phyloP scores from a whole-genome alignment of 2,888 invertebrate genomes.

The Xylocampa areola region DNA sequence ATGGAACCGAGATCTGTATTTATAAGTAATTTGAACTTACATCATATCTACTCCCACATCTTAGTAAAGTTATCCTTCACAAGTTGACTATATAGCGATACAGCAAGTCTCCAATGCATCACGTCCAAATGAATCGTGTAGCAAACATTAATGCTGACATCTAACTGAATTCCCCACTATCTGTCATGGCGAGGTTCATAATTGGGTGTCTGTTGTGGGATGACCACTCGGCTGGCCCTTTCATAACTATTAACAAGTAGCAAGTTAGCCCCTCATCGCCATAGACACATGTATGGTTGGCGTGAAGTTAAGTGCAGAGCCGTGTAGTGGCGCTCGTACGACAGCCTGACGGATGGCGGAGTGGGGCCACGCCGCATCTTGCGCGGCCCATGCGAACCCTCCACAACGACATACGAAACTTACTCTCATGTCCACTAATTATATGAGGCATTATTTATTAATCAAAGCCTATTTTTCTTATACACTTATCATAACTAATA shows the following conservation, averaged over 20 bases:
- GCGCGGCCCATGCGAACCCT: constrained; percentile 61
- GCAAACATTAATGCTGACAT: constrained; percentile 37
- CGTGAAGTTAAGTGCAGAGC: constrained; percentile 84
- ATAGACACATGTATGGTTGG: constrained; percentile 82
- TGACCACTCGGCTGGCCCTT: constrained; percentile 73
- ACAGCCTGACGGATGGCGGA: constrained; percentile 85
- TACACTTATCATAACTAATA: no score
- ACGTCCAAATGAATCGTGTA: constrained; percentile 27
- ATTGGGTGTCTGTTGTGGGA: constrained; percentile 70
- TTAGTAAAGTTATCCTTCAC: no score
- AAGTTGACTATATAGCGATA: background rate
- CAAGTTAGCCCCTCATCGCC: constrained; percentile 79
- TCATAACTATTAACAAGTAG: constrained; percentile 80
- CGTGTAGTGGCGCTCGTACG: constrained; percentile 77
- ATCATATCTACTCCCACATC: no score
- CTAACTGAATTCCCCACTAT: constrained; percentile 53
- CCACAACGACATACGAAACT: constrained; percentile 62
- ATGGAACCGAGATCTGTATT: no score
- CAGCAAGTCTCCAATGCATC: constrained; percentile 1
- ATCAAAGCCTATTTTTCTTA: no score
- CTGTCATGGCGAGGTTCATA: constrained; percentile 68
- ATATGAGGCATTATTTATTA: constrained; percentile 10
- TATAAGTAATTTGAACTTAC: no score
- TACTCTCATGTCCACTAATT: constrained; percentile 42
- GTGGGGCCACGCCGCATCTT: constrained; percentile 71